Conservation (phyloP, 2,797 vertebrate species). For the Sciurus carolinensis region DNA sequence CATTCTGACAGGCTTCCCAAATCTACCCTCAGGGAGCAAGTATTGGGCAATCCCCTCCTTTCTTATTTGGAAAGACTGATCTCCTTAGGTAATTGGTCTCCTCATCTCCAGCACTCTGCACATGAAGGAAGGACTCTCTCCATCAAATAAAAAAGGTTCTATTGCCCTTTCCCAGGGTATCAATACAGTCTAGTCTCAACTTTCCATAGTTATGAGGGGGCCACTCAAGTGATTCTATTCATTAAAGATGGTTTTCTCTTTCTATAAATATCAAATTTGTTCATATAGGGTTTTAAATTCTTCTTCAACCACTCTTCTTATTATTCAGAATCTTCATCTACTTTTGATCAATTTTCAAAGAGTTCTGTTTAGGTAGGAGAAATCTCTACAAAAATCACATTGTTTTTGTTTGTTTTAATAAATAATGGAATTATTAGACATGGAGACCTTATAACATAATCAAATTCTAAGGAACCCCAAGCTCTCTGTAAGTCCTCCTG, state of each 20-base stretch:
- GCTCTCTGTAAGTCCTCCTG: not conserved
- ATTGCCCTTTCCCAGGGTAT: not conserved
- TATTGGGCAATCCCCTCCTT: not conserved
- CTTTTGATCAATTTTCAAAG: not conserved
- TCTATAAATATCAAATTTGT: not conserved
- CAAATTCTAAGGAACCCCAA: not conserved
- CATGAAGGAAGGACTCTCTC: not conserved
- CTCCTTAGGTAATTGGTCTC: not conserved
- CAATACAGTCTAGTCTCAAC: not conserved
- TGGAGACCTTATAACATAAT: not conserved
- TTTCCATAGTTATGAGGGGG: not conserved
- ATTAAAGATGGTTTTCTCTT: slow-evolving; percentile 21
- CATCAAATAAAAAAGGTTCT: not conserved
- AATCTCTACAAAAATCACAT: not conserved
- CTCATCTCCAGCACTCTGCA: not conserved
- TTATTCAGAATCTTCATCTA: not conserved
- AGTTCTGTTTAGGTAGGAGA: not conserved
- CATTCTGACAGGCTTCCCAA: not conserved
- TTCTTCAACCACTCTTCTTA: not conserved
- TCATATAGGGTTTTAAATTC: not conserved
- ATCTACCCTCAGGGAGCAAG: not conserved
- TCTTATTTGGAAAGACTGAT: not conserved
- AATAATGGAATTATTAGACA: not conserved
- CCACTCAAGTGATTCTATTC: not conserved
- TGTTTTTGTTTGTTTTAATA: not conserved